phyloP scores from a whole-genome alignment of 2,797 vertebrate genomes.

The Apodemus agrarius region DNA sequence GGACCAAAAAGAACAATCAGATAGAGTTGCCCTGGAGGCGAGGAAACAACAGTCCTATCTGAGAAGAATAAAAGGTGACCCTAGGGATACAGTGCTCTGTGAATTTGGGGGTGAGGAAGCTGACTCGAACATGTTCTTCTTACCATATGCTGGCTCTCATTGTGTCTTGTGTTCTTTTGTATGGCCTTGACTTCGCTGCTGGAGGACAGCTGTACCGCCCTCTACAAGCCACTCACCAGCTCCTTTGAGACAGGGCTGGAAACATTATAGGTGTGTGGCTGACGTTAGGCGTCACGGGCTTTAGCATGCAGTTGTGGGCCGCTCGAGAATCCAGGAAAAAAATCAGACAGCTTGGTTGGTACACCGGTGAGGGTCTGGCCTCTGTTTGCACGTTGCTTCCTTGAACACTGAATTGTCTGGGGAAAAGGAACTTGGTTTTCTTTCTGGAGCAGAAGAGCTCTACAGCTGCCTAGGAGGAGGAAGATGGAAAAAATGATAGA shows the following conservation, averaged over 20 bases:
- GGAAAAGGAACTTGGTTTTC: neutral
- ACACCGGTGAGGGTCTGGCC: neutral
- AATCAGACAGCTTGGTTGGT: neutral
- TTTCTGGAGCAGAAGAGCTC: neutral
- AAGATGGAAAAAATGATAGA: neutral
- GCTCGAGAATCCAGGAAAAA: neutral
- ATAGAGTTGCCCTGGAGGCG: neutral
- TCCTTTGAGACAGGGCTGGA: neutral
- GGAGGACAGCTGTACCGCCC: neutral
- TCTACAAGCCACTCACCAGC: neutral
- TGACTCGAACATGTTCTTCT: constrained; percentile 7
- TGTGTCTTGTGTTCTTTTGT: neutral
- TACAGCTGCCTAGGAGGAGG: neutral
- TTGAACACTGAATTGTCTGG: neutral
- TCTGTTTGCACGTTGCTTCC: neutral
- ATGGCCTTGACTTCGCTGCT: neutral
- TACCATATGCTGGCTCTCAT: constrained; percentile 11
- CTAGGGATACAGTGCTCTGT: neutral
- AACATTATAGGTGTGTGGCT: neutral
- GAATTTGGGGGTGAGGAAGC: constrained; percentile 5
- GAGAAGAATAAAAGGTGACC: neutral
- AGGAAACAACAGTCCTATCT: neutral
- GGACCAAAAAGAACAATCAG: neutral
- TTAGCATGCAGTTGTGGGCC: neutral
- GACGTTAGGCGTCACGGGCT: neutral